Base-by-base conservation (phyloP, 2,797 vertebrate species). In the Hirundo rustica region DNA sequence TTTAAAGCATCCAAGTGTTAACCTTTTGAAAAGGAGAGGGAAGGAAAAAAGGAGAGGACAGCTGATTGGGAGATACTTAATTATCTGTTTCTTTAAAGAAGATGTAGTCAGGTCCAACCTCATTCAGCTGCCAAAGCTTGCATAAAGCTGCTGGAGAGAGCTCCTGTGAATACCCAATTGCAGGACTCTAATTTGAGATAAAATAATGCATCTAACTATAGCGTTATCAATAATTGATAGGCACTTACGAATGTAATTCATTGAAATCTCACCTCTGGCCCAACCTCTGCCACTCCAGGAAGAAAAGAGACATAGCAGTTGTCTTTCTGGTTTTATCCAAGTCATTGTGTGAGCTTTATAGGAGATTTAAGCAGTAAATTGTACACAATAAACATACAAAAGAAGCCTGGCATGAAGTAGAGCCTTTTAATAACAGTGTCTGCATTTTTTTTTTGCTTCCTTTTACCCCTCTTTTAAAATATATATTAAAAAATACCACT, bases 191-290 rank as follows among this genome's bases (percentile, higher is more conserved):
- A 99, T 99, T 98, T 98, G 97, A 98, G 98, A 98, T 98, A 98
- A 98, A 98, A 98, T 98, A 97, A 98, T 98, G 98, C 98, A 95
- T 98, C 97, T 98, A 98, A 98, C 98, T 98, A 94, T 98, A 96
- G 97, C 98, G 98, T 98, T 98, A 98, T 99, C 96, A 98, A 98
- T 99, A 98, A 99, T 99, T 98, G 98, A 99, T 98, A 97, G 97
- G 88, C 97, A 97, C 98, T 99, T 98, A 97, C 85, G 95, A 98
- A 92, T 97, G 96, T 98, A 98, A 98, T 98, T 99, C 98, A 98
- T 98, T 98, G 98, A 98, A 98, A 98, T 98, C 97, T 99, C 98
- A 98, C 98, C 98, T 98, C 96, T 98, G 97, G 98, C 97, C 97
- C 98, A 98, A 98, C 95, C 97, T 97, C 94, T 96, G 84, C 92